Evolutionary conservation across 2,797 vertebrate species (phyloP).

Genomic region (Tangara arthus): DNA sequence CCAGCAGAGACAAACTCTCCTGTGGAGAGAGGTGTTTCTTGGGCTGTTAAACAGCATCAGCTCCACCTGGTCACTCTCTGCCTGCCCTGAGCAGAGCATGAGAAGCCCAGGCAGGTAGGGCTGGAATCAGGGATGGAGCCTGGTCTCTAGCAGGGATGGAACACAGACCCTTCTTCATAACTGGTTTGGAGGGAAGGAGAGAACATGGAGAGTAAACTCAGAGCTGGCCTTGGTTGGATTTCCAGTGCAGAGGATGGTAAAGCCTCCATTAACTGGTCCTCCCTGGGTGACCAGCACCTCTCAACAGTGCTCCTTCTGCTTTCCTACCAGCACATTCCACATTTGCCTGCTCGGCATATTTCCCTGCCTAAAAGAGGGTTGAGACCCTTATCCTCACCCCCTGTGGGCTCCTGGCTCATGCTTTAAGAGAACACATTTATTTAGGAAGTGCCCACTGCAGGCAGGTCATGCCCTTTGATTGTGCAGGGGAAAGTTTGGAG

Average conservation of each 20-base stretch:
- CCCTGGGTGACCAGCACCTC: background rate
- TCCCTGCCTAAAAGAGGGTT: background rate
- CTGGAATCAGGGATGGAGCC: background rate
- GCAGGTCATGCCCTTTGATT: fast-evolving
- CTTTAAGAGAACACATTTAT: background rate
- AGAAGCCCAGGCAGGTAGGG: background rate
- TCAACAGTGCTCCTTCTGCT: background rate
- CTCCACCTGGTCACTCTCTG: background rate
- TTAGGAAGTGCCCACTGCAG: background rate
- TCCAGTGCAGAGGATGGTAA: background rate
- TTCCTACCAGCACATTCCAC: background rate
- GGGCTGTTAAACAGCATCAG: background rate
- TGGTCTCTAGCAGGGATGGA: background rate
- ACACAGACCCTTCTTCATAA: background rate
- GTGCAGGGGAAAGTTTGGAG: background rate
- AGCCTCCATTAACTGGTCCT: background rate
- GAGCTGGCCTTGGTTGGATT: background rate
- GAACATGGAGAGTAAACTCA: background rate
- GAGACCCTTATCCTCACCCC: background rate
- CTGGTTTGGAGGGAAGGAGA: background rate
- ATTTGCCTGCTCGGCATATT: background rate
- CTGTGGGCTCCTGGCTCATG: background rate
- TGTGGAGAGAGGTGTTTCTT: background rate
- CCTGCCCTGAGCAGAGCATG: background rate
- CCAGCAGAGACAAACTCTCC: constrained; percentile 17